Base-by-base conservation (phyloP, 2,113 vertebrate species). In the Nerophis lumbriciformis region DNA sequence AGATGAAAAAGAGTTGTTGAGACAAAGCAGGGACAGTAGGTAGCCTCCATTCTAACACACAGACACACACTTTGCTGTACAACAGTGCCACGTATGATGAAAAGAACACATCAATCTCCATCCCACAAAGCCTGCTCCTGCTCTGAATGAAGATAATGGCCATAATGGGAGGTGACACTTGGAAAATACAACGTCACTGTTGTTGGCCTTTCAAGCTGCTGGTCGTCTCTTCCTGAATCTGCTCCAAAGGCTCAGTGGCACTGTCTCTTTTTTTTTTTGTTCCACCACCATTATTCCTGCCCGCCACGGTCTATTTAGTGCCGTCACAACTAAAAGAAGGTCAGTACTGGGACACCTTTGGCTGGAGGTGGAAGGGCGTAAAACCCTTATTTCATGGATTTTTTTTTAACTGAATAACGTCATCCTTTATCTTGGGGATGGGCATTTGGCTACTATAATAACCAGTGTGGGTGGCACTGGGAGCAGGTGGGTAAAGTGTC, bases 81-180 rank as follows among this genome's bases (percentile, higher is more conserved):
- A 74, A 38, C 42, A 47, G 54, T 58, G 50, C 53, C 53, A 75
- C 49, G 10, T 45, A 51, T 61, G 39, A 53, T 66, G 65, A 85
- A 82, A 77, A 48, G 45, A 62, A 42, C 59, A 72, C 77, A 75
- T 76, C 69, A 21, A 78, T 81, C 73, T 81, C 45, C 37, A 14
- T 38, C 48, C 39, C 60, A 38, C 67, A 81, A 73, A 85, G 49
- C 65, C 69, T 87, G 80, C 81, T 76, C 65, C 65, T 58, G 39
- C 53, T 72, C 66, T 88, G 80, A 88, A 85, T 86, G 73, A 71
- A 83, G 83, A 83, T 59, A 48, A 81, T 63, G 35, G 63, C 53
- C 59, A 81, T 61, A 87, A 87, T 61, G 67, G 63, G 55, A 66
- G 53, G 38, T 75, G 77, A 74, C 80, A 87, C 77, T 65, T 78